Evolutionary conservation across 2,797 vertebrate genomes (phyloP), one percentile per base, ranked within the genome.

Genomic region (Parotocinclus haroldoi): DNA sequence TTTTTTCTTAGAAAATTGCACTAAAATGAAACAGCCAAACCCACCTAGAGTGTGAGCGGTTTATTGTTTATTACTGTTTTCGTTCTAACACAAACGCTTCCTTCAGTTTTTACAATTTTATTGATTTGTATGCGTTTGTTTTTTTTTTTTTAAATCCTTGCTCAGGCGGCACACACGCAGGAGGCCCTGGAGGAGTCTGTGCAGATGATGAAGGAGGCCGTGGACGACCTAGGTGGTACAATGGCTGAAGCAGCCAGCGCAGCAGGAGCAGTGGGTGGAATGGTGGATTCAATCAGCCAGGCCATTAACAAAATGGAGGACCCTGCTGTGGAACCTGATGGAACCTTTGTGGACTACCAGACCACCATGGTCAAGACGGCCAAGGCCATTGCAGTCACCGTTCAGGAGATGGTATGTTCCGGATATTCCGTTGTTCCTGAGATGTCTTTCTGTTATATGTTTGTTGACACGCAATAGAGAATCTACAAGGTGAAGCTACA

Each of bases 131-230:
- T 27, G 5, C 5, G 27, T 27, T 27, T 27, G 5, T 27, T 2
- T 27, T 27, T 27, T 57, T 37, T n/a, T n/a, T n/a, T n/a, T n/a
- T n/a, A n/a, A n/a, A 51, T 45, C 18, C n/a, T 59, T 12, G 9
- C n/a, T 10, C 89, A 98, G 92, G 96, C 93, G 7, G 93, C 92
- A 1, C 94, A 99, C 80, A 98, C 94, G 7, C 95, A 98, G 80
- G 95, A 98, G 72, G 95, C 97, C 49, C 85, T 99, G 79, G 96
- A 98, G 69, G 97, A 99, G 80, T 93, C 96, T 0, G 92, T 93
- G 44, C 97, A 98, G 88, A 99, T 99, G 96, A 98, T 99, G 95
- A 97, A 96, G 61, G 97, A 99, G 75, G 96, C 97, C 0, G 97
- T 98, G 0, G 96, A 99, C 1, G 97, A 99, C 83, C 88, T 99